Evolutionary conservation across 2,888 invertebrate species (phyloP), one percentile per base, ranked within the genome.

Genomic region (Mystacides longicornis): DNA sequence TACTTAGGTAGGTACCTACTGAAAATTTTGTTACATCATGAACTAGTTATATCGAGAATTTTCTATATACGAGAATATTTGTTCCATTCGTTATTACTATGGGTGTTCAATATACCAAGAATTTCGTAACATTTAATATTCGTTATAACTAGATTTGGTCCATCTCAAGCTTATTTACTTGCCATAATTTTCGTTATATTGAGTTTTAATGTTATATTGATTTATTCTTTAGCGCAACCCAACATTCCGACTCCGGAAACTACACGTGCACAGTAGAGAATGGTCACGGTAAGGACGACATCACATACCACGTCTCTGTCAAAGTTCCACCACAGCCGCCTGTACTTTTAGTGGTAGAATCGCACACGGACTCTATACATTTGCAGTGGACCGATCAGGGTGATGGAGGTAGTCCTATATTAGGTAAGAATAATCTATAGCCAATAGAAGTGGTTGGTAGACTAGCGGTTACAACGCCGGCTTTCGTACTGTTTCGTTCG

Each of bases 191-290:
- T 31, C 14, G 14, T 31, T 9, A 7, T 9, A 31, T 7, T 31
- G 31, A 31, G 7, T 31, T 14, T 7, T 31, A 31, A 14, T 7
- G 14, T n/a, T 16, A 27, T 27, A 20, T 19, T 45, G 18, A n/a
- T 46, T 55, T 37, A 14, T 42, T 53, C 53, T 57, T 31, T 75
- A 77, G 77, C 61, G 75, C 75, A 74, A 77, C 88, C 3, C 89
- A 90, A 68, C 85, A 85, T 62, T 82, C 83, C 20, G 93, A 94
- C 70, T 88, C 88, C 63, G 93, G 91, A 14, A 93, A 93, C 73
- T 95, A 93, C 71, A 90, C 92, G 0, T 95, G 94, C 67, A 76
- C 80, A 31, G 92, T 92, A 0, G 89, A 90, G 66, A 94, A 95
- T 69, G 79, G 80, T 9, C 85, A 89, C 71, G 92, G 92, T 2